These are phyloP conservation scores for Tetanocera ferruginea DNA, from an alignment of 2,888 invertebrate genomes.

Conservation along the genomic window DNA sequence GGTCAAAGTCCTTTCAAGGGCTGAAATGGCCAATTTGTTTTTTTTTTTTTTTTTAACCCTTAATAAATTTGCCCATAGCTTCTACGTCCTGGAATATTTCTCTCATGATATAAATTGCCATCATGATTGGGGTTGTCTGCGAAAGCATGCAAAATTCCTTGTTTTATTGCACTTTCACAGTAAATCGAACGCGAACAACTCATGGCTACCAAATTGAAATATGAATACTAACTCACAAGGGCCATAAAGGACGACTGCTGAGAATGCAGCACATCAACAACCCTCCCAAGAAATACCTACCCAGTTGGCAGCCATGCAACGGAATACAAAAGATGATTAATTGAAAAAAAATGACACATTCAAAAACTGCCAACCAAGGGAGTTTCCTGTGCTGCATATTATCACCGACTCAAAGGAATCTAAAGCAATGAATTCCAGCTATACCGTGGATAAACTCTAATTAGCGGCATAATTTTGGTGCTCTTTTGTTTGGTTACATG, in stretches of 20 bases:
- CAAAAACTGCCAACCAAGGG: background rate
- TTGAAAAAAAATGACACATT: background rate
- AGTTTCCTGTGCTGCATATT: background rate
- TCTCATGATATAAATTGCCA: no score
- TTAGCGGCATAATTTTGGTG: background rate
- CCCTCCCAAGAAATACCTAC: background rate
- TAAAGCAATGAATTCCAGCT: background rate
- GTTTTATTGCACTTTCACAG: background rate
- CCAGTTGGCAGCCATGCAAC: background rate
- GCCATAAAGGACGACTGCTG: background rate
- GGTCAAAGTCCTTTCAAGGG: no score
- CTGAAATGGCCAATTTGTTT: no score
- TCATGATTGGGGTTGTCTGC: background rate
- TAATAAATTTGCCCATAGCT: no score
- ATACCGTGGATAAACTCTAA: background rate
- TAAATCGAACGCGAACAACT: background rate
- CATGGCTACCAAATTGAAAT: background rate
- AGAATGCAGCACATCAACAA: background rate
- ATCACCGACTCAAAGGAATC: background rate
- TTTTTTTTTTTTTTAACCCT: no score
- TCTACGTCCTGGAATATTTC: no score
- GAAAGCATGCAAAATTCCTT: background rate
- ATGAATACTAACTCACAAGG: background rate
- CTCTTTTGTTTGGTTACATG: background rate
- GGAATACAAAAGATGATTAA: constrained; percentile 3